These are phyloP conservation scores for Pelodytes ibericus DNA, from an alignment of 2,797 vertebrate species.

Conservation along the genomic window DNA sequence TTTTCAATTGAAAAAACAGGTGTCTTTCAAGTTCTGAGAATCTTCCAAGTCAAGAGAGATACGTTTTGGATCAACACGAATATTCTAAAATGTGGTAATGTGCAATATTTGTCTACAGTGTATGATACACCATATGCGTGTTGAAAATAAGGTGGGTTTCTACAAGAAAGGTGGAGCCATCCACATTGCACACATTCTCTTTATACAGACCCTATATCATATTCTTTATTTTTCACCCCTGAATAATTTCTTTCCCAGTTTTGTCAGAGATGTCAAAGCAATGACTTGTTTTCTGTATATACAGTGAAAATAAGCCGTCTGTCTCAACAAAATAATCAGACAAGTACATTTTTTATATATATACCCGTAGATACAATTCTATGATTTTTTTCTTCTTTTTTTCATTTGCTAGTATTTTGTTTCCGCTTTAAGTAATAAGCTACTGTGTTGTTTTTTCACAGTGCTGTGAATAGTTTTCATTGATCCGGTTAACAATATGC, in stretches of 20 bases:
- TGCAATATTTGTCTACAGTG: constrained; percentile 8
- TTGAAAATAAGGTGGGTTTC: constrained; percentile 41
- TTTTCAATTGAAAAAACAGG: constrained; percentile 54
- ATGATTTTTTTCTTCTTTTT: constrained; percentile 9
- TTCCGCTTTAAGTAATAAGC: constrained; percentile 11
- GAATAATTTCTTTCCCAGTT: constrained; percentile 48
- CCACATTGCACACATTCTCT: constrained; percentile 41
- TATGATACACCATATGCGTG: constrained; percentile 33
- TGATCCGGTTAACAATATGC: background rate
- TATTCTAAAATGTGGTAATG: constrained; percentile 38
- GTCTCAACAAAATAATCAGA: constrained; percentile 33
- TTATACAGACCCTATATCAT: constrained; percentile 16
- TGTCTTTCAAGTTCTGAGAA: constrained; percentile 45
- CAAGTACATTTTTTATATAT: constrained; percentile 35
- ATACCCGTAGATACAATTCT: constrained; percentile 36
- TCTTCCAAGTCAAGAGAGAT: constrained; percentile 46
- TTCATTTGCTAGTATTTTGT: constrained; percentile 18
- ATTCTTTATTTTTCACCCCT: constrained; percentile 16
- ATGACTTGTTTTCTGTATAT: constrained; percentile 47
- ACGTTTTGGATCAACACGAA: constrained; percentile 22
- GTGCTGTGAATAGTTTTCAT: background rate
- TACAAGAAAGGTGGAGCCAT: constrained; percentile 37
- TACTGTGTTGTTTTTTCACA: constrained; percentile 1
- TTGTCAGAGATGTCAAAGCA: constrained; percentile 48
- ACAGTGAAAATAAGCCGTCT: constrained; percentile 42